phyloP scores from a whole-genome alignment of 2,888 invertebrate genomes.

The Pandemis cinnamomeana region DNA sequence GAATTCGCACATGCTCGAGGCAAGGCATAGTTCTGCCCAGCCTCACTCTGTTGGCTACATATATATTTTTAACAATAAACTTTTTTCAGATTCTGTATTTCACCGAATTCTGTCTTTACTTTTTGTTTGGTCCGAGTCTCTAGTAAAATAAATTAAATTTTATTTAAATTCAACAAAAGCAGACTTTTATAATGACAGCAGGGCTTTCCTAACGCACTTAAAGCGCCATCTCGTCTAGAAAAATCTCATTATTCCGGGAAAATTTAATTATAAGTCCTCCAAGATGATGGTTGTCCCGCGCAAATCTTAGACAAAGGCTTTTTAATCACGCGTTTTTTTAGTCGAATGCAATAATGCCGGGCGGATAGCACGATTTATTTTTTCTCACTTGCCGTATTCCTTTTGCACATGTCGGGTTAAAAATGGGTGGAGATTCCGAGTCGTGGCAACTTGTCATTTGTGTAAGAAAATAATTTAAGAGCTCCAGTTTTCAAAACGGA shows the following conservation, averaged over 20 bases:
- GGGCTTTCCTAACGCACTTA: conserved; percentile 14
- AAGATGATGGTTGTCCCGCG: conserved; percentile 7
- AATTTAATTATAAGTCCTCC: conserved; percentile 28
- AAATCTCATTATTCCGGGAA: conserved; percentile 29
- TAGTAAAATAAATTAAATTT: not conserved
- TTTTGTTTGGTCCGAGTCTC: no score
- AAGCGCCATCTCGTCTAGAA: conserved; percentile 17
- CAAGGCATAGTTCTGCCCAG: no score
- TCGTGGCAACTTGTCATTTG: not conserved
- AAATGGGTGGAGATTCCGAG: not conserved
- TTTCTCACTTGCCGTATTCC: not conserved
- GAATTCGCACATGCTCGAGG: no score
- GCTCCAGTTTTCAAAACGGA: no score
- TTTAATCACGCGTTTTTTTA: conserved; percentile 7
- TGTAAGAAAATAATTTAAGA: not conserved
- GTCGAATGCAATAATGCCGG: not conserved
- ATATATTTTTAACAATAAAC: no score
- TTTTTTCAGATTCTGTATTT: no score
- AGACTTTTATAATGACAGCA: not conserved
- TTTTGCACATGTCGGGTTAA: not conserved
- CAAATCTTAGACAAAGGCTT: conserved; percentile 6
- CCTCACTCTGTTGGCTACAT: no score
- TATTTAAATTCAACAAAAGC: not conserved
- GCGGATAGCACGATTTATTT: not conserved
- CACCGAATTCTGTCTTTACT: no score